phyloP scores from a whole-genome alignment of 2,888 invertebrate genomes.

The Drosophila kanekoi region DNA sequence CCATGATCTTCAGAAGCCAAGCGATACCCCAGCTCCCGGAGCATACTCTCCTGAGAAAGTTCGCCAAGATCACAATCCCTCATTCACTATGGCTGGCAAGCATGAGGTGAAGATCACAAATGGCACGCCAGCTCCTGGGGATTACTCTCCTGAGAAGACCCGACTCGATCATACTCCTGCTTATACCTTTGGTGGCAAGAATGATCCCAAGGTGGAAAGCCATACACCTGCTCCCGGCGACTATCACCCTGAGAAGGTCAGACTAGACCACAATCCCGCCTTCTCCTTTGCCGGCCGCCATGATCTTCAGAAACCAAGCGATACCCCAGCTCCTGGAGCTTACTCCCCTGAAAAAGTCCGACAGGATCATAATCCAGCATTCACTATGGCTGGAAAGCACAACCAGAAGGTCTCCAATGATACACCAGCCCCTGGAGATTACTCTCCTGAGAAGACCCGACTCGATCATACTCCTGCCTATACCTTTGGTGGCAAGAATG shows the following conservation, averaged over 20 bases:
- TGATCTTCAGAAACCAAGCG: conserved; percentile 82
- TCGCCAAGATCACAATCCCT: conserved; percentile 86
- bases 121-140: conserved; percentile 85
- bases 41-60: conserved; percentile 86
- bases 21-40: conserved; percentile 88
- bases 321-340: conserved; percentile 86
- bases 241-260: conserved; percentile 87
- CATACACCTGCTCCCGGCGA: conserved; percentile 89
- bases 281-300: conserved; percentile 85
- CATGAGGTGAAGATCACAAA: conserved; percentile 78
- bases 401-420: conserved; percentile 87
- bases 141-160: conserved; percentile 86
- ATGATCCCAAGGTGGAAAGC: conserved; percentile 79
- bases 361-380: conserved; percentile 85
- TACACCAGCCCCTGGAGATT: conserved; percentile 89
- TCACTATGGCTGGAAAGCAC: conserved; percentile 89
- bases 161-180: conserved; percentile 84
- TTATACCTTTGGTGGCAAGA: conserved; percentile 85
- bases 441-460: conserved; percentile 87
- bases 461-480: conserved; percentile 87
- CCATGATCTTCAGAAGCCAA: conserved; percentile 86
- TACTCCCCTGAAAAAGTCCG: conserved; percentile 86
- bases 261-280: conserved; percentile 83
- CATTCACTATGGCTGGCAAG: conserved; percentile 85
- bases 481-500: conserved; percentile 83